Base-by-base conservation (phyloP, 2,797 vertebrate species). In the Podargus strigoides region DNA sequence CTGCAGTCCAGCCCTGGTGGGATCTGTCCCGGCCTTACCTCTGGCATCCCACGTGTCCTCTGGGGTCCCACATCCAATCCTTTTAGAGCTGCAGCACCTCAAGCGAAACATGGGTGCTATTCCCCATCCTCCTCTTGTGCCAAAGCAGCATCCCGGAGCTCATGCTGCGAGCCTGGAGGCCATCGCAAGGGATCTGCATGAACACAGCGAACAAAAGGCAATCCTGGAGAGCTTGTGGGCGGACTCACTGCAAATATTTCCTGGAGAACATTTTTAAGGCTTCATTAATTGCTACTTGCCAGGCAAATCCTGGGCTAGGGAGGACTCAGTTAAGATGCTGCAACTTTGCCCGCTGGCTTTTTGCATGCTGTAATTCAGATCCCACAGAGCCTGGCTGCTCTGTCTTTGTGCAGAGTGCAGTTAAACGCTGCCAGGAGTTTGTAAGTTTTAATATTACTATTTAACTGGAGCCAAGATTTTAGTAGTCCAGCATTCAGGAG, bases 341-440 rank as follows among this genome's bases (percentile, higher is more conserved):
- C 37, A 34, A 21, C 41, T 63, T 67, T 77, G 42, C 63, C 70
- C 13, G 3, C 11, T 1, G 14, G 46, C 16, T 77, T 91, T 64
- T 41, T 27, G 41, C 36, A 6, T 0, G 56, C 2, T 3, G 63
- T 66, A 60, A 53, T 37, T 67, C 80, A 68, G 59, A 12, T 49
- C 78, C 86, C 7, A 2, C 0, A 0, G 2, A 47, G 36, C 59
- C 62, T 4, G 6, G 28, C 59, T 1, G 1, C 74, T 50, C 32
- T 0, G 0, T 36, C 79, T 63, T 73, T 7, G 62, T 16, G 67
- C 74, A 84, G 87, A 1, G 0, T 0, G 0, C 78, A 84, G 69
- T 58, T 36, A 52, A 76, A 76, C 7, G 7, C 76, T 91, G 87
- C 90, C 93, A 91, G 92, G 79, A 96, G 85, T 81, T 87, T 53